These are phyloP conservation scores for Mycetomoellerius zeteki DNA, from an alignment of 1,140 invertebrate genomes.

Conservation along the genomic window DNA sequence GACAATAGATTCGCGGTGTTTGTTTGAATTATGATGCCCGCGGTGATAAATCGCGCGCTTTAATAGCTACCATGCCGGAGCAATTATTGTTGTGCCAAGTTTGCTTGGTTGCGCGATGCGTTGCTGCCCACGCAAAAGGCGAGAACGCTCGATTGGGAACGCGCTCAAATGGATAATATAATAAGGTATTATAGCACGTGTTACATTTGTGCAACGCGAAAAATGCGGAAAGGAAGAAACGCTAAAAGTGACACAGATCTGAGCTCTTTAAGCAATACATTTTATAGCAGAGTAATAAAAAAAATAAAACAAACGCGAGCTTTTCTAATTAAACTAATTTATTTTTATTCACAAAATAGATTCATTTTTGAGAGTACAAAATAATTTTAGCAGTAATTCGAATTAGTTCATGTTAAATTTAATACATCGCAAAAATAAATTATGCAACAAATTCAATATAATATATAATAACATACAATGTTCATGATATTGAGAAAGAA, in stretches of 20 bases:
- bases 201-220: not conserved
- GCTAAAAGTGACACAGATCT: not conserved
- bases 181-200: slow-evolving; percentile 10
- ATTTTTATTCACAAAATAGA: not conserved
- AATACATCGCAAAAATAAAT: not conserved
- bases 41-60: slow-evolving; percentile 75
- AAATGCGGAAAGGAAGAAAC: not conserved
- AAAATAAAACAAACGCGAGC: not conserved
- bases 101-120: slow-evolving; percentile 34
- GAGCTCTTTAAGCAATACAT: not conserved
- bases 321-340: slow-evolving; percentile 18
- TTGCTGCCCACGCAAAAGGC: slow-evolving; percentile 68
- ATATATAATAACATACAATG: not conserved
- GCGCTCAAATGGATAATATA: slow-evolving; percentile 61
- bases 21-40: slow-evolving; percentile 67
- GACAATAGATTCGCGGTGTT: slow-evolving; percentile 62
- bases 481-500: not conserved
- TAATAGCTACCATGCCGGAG: slow-evolving; percentile 71
- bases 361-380: not conserved
- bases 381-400: not conserved
- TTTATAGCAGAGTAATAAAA: not conserved
- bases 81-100: slow-evolving; percentile 68
- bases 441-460: not conserved
- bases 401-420: not conserved
- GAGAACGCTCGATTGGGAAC: slow-evolving; percentile 66